Percentiles rank a stretch among this genome's conserved stretches.
These are phyloP conservation scores for Nymphalis io DNA, from an alignment of 1,140 invertebrate species.

Conservation along the genomic window DNA sequence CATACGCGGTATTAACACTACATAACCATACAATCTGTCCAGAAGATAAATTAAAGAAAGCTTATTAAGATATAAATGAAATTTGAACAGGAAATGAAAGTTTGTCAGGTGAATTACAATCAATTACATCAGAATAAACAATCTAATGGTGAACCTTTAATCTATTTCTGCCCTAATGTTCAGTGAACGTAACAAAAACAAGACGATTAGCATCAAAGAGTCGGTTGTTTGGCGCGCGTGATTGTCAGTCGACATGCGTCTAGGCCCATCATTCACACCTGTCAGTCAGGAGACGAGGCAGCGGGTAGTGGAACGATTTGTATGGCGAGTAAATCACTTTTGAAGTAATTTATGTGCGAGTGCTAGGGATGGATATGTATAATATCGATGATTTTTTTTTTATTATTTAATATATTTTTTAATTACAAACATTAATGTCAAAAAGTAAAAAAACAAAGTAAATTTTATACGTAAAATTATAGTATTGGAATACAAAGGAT, in stretches of 20 bases:
- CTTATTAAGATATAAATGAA: not conserved
- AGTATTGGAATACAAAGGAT: too few relatives aligned
- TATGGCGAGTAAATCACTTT: conserved; percentile 70
- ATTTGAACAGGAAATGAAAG: not conserved
- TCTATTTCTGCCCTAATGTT: conserved; percentile 37
- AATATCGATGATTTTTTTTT: conserved; percentile 16
- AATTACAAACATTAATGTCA: not conserved
- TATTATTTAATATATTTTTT: not conserved
- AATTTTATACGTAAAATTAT: too few relatives aligned
- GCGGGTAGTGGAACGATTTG: conserved; percentile 58
- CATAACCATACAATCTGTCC: too few relatives aligned
- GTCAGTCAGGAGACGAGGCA: conserved; percentile 56
- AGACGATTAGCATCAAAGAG: conserved; percentile 63
- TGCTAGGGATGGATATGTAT: conserved; percentile 44
- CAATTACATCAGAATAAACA: conserved; percentile 1
- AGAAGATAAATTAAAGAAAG: too few relatives aligned
- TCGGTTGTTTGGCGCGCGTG: conserved; percentile 43
- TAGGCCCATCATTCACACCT: conserved; percentile 67
- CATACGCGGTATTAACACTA: too few relatives aligned
- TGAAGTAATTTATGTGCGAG: conserved; percentile 68
- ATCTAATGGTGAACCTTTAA: conserved; percentile 15
- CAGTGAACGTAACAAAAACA: conserved; percentile 52
- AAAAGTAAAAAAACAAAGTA: too few relatives aligned
- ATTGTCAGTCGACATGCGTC: conserved; percentile 60
- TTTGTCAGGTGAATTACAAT: conserved; percentile 1